Percentiles rank a stretch among this genome's conserved stretches.
These are phyloP conservation scores for Proisotoma minuta DNA, from an alignment of 2,888 invertebrate genomes.

Conservation along the genomic window DNA sequence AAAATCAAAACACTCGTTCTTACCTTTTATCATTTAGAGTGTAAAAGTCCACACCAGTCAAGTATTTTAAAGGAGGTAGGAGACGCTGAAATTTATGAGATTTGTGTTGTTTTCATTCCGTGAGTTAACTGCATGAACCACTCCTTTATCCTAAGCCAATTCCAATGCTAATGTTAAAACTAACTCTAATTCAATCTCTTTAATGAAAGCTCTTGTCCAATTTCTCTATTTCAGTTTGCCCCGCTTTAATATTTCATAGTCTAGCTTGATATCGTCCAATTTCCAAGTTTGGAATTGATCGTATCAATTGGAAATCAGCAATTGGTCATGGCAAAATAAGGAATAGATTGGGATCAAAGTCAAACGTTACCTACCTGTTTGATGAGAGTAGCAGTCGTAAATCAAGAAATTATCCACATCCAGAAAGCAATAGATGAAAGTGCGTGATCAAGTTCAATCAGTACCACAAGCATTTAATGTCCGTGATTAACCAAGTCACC, in stretches of 20 bases:
- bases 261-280: too few relatives aligned
- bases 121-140: not conserved
- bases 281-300: constrained; percentile 3
- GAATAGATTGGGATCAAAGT: not conserved
- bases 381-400: too few relatives aligned
- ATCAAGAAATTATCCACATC: not conserved
- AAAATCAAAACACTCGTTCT: too few relatives aligned
- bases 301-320: not conserved
- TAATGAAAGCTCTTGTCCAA: too few relatives aligned
- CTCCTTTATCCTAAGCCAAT: too few relatives aligned
- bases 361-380: not conserved
- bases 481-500: not conserved
- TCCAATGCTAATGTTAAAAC: too few relatives aligned
- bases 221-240: too few relatives aligned
- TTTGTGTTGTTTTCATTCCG: not conserved
- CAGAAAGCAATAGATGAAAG: not conserved
- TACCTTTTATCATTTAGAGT: too few relatives aligned
- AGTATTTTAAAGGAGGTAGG: too few relatives aligned
- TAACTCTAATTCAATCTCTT: too few relatives aligned
- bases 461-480: not conserved
- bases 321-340: not conserved
- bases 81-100: not conserved
- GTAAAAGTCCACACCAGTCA: too few relatives aligned
- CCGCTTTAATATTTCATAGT: too few relatives aligned
- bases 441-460: constrained; percentile 3